These are phyloP conservation scores for Drosophila testacea DNA, from an alignment of 2,888 invertebrate species.

Conservation along the genomic window DNA sequence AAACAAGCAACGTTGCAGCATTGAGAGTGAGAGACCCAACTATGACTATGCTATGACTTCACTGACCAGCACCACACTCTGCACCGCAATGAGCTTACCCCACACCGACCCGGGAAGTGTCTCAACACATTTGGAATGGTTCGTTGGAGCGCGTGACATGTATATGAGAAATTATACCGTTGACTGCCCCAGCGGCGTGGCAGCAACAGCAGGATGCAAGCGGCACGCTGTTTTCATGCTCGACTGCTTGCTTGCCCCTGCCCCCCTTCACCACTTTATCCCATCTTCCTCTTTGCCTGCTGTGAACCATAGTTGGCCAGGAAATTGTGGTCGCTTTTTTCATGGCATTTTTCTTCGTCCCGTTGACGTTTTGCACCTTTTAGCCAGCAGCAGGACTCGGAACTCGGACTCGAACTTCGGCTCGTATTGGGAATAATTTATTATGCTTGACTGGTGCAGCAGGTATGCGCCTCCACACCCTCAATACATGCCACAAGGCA, in stretches of 20 bases:
- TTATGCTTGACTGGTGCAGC: constrained; percentile 53
- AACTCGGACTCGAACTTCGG: constrained; percentile 22
- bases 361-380: constrained; percentile 47
- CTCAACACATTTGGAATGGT: constrained; percentile 73
- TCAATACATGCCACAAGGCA: neutral
- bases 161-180: constrained; percentile 82
- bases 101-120: constrained; percentile 44
- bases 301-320: constrained; percentile 10
- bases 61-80: constrained; percentile 36
- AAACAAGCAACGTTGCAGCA: constrained; percentile 27
- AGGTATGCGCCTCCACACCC: constrained; percentile 16
- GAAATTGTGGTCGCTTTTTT: constrained; percentile 45
- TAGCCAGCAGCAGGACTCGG: constrained; percentile 26
- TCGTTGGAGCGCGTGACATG: constrained; percentile 77
- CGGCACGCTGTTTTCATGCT: constrained; percentile 74
- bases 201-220: constrained; percentile 40
- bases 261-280: neutral
- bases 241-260: constrained; percentile 48
- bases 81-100: constrained; percentile 7
- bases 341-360: constrained; percentile 30
- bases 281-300: constrained; percentile 5
- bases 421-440: constrained; percentile 73
- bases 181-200: constrained; percentile 66
- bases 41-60: neutral
- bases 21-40: constrained; percentile 8